phyloP scores from a whole-genome alignment of 2,888 invertebrate species.

The Cosmopolites sordidus region DNA sequence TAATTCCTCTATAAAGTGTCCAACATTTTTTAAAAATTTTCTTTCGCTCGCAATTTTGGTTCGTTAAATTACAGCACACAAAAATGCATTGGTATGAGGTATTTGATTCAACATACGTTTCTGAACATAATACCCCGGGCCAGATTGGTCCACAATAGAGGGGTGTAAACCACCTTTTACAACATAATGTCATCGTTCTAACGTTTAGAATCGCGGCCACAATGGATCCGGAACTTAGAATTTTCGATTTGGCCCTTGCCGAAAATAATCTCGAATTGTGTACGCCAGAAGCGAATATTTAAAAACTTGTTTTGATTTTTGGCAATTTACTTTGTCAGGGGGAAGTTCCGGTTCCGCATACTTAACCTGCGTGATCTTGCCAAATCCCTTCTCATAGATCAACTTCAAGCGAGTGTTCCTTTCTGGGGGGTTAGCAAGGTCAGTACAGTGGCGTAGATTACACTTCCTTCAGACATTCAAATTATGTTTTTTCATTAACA shows the following conservation, averaged over 20 bases:
- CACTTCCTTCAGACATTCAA: too few species aligned
- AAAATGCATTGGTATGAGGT: not conserved
- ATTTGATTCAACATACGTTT: not conserved
- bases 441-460: slow-evolving; percentile 22
- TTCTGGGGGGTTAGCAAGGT: slow-evolving; percentile 8
- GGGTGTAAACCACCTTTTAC: slow-evolving; percentile 1
- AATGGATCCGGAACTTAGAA: not conserved
- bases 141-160: not conserved
- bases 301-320: slow-evolving; percentile 45
- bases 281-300: slow-evolving; percentile 38
- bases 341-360: slow-evolving; percentile 46
- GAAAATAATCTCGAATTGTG: slow-evolving; percentile 27
- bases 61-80: not conserved
- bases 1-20: too few species aligned
- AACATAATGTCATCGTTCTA: slow-evolving; percentile 1
- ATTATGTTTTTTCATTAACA: too few species aligned
- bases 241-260: not conserved
- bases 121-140: not conserved
- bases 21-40: too few species aligned
- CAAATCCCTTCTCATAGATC: slow-evolving; percentile 14
- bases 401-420: slow-evolving; percentile 13
- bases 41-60: too few species aligned
- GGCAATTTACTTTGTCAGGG: slow-evolving; percentile 36
- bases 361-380: slow-evolving; percentile 36
- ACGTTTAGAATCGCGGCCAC: not conserved